Conservation (phyloP, 1,140 invertebrate genomes). For the Sinella curviseta region DNA sequence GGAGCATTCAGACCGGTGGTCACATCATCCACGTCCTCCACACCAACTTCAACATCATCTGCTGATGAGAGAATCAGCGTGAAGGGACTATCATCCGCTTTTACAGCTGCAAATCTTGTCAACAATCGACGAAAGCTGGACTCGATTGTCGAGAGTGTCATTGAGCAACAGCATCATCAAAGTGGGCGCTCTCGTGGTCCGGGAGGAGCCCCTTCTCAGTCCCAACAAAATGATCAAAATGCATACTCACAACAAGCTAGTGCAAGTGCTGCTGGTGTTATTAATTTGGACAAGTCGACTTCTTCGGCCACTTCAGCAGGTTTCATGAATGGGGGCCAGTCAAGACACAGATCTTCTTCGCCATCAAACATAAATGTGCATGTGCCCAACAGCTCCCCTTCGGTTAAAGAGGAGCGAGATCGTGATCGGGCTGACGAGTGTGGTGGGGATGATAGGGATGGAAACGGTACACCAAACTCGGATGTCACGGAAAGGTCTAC, state of each 20-base stretch:
- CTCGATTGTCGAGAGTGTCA: slow-evolving; percentile 32
- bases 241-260: slow-evolving; percentile 28
- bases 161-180: slow-evolving; percentile 34
- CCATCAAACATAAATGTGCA: slow-evolving; percentile 31
- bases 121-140: slow-evolving; percentile 46
- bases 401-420: background rate
- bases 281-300: slow-evolving; percentile 14
- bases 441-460: slow-evolving; percentile 56
- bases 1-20: slow-evolving; percentile 53
- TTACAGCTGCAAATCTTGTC: slow-evolving; percentile 54
- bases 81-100: slow-evolving; percentile 61
- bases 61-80: slow-evolving; percentile 31
- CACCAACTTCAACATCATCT: slow-evolving; percentile 35
- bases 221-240: slow-evolving; percentile 21
- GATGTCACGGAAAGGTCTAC: slow-evolving; percentile 62
- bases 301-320: slow-evolving; percentile 14
- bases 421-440: slow-evolving; percentile 31
- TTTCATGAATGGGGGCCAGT: slow-evolving; percentile 44
- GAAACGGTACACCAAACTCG: slow-evolving; percentile 60
- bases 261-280: slow-evolving; percentile 19
- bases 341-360: slow-evolving; percentile 44
- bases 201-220: background rate
- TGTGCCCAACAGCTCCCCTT: slow-evolving; percentile 21
- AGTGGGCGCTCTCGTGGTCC: slow-evolving; percentile 25
- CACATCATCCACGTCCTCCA: slow-evolving; percentile 50